Evolutionary conservation across 2,113 vertebrate genomes (phyloP).

Genomic region (Tachysurus vachellii): DNA sequence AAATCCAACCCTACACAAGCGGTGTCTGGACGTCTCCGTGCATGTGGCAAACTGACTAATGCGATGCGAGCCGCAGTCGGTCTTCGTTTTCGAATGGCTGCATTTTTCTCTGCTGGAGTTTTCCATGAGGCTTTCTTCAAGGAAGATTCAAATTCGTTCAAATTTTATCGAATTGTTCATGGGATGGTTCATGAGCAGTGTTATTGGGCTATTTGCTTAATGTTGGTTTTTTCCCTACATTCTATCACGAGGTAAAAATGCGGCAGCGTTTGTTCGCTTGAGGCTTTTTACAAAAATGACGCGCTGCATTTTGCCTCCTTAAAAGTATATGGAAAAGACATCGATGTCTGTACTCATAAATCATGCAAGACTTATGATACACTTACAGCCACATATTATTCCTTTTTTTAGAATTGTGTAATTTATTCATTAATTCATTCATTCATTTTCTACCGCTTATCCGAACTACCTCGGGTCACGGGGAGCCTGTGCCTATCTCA

Average conservation of each 20-base stretch:
- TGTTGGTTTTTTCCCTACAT: background rate
- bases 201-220: background rate
- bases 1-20: slow-evolving; percentile 9
- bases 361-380: slow-evolving; percentile 16
- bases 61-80: background rate
- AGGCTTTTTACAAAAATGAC: background rate
- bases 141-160: background rate
- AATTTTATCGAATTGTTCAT: background rate
- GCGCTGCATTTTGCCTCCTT: background rate
- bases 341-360: background rate
- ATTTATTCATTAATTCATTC: too few relatives aligned
- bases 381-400: background rate
- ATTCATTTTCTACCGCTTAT: too few relatives aligned
- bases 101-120: background rate
- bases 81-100: background rate
- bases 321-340: background rate
- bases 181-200: background rate
- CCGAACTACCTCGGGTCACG: too few relatives aligned
- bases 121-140: background rate
- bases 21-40: background rate
- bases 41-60: slow-evolving; percentile 5
- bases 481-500: too few relatives aligned
- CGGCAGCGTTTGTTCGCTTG: background rate
- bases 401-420: background rate
- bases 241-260: background rate